These are phyloP conservation scores for Hyles euphorbiae DNA, from an alignment of 1,140 invertebrate species.

Conservation along the genomic window DNA sequence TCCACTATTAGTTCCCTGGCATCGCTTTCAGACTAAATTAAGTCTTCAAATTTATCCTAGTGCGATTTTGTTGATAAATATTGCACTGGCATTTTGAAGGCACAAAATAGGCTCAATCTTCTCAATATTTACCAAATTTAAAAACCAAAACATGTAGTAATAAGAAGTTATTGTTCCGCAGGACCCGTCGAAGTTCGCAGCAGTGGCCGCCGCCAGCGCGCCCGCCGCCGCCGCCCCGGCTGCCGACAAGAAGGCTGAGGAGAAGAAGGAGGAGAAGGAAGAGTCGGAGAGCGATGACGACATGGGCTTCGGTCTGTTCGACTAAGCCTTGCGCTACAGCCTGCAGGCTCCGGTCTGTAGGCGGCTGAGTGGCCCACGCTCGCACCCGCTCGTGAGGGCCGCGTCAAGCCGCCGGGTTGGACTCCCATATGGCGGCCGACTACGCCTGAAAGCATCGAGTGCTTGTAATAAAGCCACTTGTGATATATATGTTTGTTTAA, in stretches of 20 bases:
- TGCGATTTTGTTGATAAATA: conserved; percentile 35
- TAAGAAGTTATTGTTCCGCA: conserved; percentile 52
- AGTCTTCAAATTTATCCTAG: conserved; percentile 63
- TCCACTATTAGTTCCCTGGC: conserved; percentile 34
- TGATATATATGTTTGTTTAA: conserved; percentile 5
- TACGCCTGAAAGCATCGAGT: conserved; percentile 11
- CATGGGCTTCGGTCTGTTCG: conserved; percentile 98
- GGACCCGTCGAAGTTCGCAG: conserved; percentile 96
- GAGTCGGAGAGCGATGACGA: conserved; percentile 94
- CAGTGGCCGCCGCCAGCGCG: conserved; percentile 79
- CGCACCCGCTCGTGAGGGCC: conserved; percentile 9
- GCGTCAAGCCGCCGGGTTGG: conserved; percentile 23
- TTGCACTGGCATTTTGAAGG: conserved; percentile 53
- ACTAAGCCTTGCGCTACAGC: conserved; percentile 78
- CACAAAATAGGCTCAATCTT: conserved; percentile 13
- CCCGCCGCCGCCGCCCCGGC: conserved; percentile 81
- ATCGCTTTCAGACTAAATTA: conserved; percentile 66
- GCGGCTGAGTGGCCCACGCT: background rate
- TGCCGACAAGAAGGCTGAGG: conserved; percentile 76
- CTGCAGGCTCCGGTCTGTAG: background rate
- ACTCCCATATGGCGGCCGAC: conserved; percentile 26
- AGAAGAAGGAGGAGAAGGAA: conserved; percentile 88
- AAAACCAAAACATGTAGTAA: background rate
- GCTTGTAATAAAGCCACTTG: conserved; percentile 18
- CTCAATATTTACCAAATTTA: background rate